Conservation (phyloP, 2,113 vertebrate species). For the Erythrocercus mccallii region DNA sequence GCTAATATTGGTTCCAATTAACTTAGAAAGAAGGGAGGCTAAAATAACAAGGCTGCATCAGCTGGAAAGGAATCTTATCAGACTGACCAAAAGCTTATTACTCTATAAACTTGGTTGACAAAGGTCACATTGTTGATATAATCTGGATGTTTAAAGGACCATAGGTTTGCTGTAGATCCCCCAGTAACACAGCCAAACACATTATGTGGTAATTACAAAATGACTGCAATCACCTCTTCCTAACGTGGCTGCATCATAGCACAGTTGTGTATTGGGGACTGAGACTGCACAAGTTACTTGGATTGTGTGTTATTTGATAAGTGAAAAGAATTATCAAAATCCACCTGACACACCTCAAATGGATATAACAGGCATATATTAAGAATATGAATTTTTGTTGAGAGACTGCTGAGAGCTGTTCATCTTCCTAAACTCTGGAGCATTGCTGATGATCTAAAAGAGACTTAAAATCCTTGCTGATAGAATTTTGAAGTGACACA, state of each 20-base stretch:
- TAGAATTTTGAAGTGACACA: not conserved
- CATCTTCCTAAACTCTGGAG: not conserved
- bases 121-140: not conserved
- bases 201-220: not conserved
- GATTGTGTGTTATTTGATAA: not conserved
- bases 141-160: not conserved
- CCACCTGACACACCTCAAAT: not conserved
- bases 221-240: not conserved
- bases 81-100: not conserved
- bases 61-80: not conserved
- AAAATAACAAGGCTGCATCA: conserved; percentile 38
- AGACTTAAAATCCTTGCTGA: not conserved
- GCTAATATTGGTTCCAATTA: conserved; percentile 15
- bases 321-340: not conserved
- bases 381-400: not conserved
- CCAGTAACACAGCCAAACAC: not conserved
- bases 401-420: not conserved
- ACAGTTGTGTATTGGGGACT: not conserved
- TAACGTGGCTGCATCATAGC: accelerated
- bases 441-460: not conserved
- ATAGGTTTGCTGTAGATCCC: not conserved
- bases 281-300: not conserved
- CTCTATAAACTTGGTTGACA: not conserved
- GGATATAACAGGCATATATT: not conserved
- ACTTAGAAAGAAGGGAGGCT: conserved; percentile 14